These are phyloP conservation scores for Malthinus flaveolus DNA, from an alignment of 2,888 invertebrate species.

Conservation along the genomic window DNA sequence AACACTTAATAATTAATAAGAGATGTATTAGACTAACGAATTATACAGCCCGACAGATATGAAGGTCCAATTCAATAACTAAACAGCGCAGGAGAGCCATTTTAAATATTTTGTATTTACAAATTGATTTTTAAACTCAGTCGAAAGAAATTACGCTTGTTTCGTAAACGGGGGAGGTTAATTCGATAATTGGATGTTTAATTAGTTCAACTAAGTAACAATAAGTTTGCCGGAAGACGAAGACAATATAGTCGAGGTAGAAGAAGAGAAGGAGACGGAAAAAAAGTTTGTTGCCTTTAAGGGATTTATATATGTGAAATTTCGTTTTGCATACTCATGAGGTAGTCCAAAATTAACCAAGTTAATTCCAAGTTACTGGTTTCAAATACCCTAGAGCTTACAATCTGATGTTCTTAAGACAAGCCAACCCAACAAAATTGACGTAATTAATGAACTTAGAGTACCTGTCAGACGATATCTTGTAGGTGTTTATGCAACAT, in stretches of 20 bases:
- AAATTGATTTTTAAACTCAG: too few species aligned
- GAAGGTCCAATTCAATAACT: conserved; percentile 1
- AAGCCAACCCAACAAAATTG: conserved; percentile 29
- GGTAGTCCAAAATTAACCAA: conserved; percentile 33
- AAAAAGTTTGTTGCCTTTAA: too few species aligned
- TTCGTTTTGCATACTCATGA: conserved; percentile 3
- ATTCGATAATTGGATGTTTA: too few species aligned
- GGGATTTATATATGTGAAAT: background rate
- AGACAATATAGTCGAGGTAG: too few species aligned
- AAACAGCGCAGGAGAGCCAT: background rate
- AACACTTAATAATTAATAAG: conserved; percentile 1
- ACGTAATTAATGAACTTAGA: conserved; percentile 31
- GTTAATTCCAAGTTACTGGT: conserved; percentile 34
- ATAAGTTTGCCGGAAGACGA: too few species aligned
- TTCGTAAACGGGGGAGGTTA: too few species aligned
- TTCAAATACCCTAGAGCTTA: conserved; percentile 32
- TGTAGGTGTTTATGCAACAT: conserved; percentile 7
- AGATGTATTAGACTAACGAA: conserved; percentile 2
- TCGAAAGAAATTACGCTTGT: too few species aligned
- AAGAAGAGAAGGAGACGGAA: too few species aligned
- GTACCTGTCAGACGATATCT: conserved; percentile 31
- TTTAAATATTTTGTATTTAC: too few species aligned
- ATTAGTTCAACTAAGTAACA: too few species aligned
- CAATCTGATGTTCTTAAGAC: conserved; percentile 28
- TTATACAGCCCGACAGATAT: background rate